Base-by-base conservation (phyloP, 2,888 invertebrate species). In the Lasioglossum marginatum region DNA sequence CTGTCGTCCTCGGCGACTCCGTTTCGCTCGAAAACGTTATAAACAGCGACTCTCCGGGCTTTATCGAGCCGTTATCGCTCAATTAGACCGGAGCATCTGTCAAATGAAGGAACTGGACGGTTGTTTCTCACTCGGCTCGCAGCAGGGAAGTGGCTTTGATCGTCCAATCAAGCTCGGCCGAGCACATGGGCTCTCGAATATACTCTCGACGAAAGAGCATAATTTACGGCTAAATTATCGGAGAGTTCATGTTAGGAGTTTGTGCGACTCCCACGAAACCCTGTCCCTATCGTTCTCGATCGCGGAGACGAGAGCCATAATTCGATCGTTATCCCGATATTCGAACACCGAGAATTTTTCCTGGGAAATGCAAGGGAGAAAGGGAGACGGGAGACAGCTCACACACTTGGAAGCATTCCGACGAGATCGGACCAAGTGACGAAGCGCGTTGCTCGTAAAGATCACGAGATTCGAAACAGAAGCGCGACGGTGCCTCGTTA, bases 401-500 rank as follows among this genome's bases (percentile, higher is more conserved):
- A n/a, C n/a, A n/a, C n/a, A 37, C 19, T 45, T 37, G 14, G 16
- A 8, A 14, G 74, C 23, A 31, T 63, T 63, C 63, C 63, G 16
- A 23, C 52, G 34, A 40, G 70, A 70, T n/a, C 74, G 74, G 8
- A 31, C n/a, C 27, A 73, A 66, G 37, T 37, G 77, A 68, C 77
- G 77, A 66, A 4, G 48, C 76, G 45, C 76, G 76, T 77, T 19
- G 31, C 43, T 43, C 72, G n/a, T 66, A 79, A 81, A 79, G 72
- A 72, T 81, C 63, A 23, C 37, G 43, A 70, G 68, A 74, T 77
- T 77, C 34, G 34, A 52, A 80, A 43, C 68, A 48, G 77, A 48
- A 68, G 77, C 77, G 77, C 77, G 52, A 82, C 57, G 82, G 37
- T 4, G 81, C 12, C 60, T 77, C 63, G 82, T 52, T 37, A 48